These are phyloP conservation scores for Callyntrura guangdongensis DNA, from an alignment of 2,888 invertebrate species.

Conservation along the genomic window DNA sequence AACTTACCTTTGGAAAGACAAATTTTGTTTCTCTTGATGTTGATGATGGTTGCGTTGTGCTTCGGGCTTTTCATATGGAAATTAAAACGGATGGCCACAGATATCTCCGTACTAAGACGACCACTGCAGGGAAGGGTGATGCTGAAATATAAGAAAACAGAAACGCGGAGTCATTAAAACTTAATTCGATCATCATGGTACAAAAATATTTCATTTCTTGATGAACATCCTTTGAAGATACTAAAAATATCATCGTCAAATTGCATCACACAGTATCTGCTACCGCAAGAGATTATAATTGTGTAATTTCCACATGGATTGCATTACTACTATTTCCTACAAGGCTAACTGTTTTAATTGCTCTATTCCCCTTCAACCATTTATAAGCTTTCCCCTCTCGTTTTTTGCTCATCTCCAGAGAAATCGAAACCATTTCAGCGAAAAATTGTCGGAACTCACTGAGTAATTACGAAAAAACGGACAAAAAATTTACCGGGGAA, in stretches of 20 bases:
- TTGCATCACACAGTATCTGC: not conserved
- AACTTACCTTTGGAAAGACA: slow-evolving; percentile 82
- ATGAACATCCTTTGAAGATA: slow-evolving; percentile 42
- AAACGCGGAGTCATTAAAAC: slow-evolving; percentile 63
- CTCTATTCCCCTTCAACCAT: slow-evolving; percentile 52
- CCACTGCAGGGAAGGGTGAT: slow-evolving; percentile 94
- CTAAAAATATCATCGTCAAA: slow-evolving; percentile 1
- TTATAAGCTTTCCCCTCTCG: slow-evolving; percentile 29
- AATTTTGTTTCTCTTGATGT: slow-evolving; percentile 83
- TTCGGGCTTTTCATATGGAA: slow-evolving; percentile 83
- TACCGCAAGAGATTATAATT: slow-evolving; percentile 62
- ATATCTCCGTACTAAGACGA: slow-evolving; percentile 93
- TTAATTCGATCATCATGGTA: slow-evolving; percentile 31
- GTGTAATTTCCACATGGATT: slow-evolving; percentile 69
- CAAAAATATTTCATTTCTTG: slow-evolving; percentile 33
- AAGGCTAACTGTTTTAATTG: slow-evolving; percentile 65
- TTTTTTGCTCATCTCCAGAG: slow-evolving; percentile 65
- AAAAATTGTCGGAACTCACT: slow-evolving; percentile 71
- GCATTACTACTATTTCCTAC: slow-evolving; percentile 58
- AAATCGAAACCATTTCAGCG: slow-evolving; percentile 76
- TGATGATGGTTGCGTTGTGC: slow-evolving; percentile 82
- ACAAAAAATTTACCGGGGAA: slow-evolving; percentile 28
- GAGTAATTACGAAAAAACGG: slow-evolving; percentile 69
- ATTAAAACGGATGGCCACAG: slow-evolving; percentile 89
- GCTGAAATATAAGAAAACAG: slow-evolving; percentile 87